phyloP scores from a whole-genome alignment of 1,140 invertebrate genomes.

The Drosophila oshimai region DNA sequence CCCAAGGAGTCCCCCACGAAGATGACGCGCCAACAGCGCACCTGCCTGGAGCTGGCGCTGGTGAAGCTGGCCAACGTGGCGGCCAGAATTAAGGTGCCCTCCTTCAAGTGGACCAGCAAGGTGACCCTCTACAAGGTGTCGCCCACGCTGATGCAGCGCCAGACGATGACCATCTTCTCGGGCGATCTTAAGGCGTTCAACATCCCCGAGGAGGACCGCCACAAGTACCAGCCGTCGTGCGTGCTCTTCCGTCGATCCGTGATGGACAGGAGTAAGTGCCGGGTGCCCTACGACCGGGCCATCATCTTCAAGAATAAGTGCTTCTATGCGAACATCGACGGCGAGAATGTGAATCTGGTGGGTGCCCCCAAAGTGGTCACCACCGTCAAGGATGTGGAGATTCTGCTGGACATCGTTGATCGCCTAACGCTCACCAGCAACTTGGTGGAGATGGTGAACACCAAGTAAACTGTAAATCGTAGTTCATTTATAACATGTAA shows the following conservation, averaged over 20 bases:
- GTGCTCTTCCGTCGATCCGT: constrained; percentile 72
- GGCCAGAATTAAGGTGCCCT: constrained; percentile 56
- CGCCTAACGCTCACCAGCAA: constrained; percentile 48
- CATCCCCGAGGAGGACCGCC: constrained; percentile 70
- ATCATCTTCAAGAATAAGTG: constrained; percentile 82
- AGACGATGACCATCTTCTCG: constrained; percentile 62
- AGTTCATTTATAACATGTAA: constrained; percentile 43
- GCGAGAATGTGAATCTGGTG: constrained; percentile 77
- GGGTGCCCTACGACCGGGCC: constrained; percentile 78
- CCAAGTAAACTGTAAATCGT: constrained; percentile 46
- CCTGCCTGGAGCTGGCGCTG: constrained; percentile 67
- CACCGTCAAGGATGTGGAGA: constrained; percentile 69
- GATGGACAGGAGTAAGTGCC: constrained; percentile 47
- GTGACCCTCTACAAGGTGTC: constrained; percentile 75
- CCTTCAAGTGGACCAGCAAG: constrained; percentile 69
- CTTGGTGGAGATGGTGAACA: constrained; percentile 67
- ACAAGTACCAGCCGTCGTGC: constrained; percentile 78
- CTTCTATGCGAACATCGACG: constrained; percentile 79
- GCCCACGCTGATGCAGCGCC: constrained; percentile 45
- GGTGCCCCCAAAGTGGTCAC: constrained; percentile 64
- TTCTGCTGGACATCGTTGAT: constrained; percentile 76
- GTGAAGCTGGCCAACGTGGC: constrained; percentile 74
- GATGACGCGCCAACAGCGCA: constrained; percentile 49
- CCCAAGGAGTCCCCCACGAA: constrained; percentile 21
- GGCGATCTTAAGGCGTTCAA: constrained; percentile 74